Conservation (phyloP, 1,140 invertebrate species). For the Gryon sp. region DNA sequence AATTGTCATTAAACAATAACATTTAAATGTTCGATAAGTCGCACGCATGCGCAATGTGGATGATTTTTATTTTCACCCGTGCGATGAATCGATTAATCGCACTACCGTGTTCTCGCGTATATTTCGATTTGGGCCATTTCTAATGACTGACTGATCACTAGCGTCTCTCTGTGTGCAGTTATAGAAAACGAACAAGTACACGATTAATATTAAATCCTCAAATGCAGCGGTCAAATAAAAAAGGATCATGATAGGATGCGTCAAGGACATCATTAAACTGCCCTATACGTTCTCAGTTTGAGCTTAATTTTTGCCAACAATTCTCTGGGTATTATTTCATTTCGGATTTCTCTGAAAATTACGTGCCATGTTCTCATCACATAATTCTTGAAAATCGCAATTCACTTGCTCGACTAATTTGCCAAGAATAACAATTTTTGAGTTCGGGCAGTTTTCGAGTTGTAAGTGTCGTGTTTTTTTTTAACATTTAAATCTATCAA, state of each 20-base stretch:
- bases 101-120: neutral
- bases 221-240: slow-evolving; percentile 31
- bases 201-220: neutral
- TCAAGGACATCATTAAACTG: slow-evolving; percentile 5
- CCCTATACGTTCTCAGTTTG: neutral
- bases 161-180: slow-evolving; percentile 27
- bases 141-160: slow-evolving; percentile 31
- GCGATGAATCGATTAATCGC: neutral
- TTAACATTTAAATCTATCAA: too few relatives aligned
- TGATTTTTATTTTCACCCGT: too few relatives aligned
- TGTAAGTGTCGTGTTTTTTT: neutral
- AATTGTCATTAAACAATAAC: too few relatives aligned
- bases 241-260: slow-evolving; percentile 31
- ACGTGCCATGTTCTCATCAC: slow-evolving; percentile 17
- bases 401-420: slow-evolving; percentile 12
- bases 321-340: neutral
- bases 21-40: too few relatives aligned
- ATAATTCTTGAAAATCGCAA: neutral
- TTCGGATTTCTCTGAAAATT: slow-evolving; percentile 9
- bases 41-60: too few relatives aligned
- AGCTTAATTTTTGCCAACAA: slow-evolving; percentile 3
- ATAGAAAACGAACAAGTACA: slow-evolving; percentile 25
- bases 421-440: slow-evolving; percentile 27
- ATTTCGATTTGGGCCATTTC: slow-evolving; percentile 2
- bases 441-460: slow-evolving; percentile 24